Percentiles rank a stretch among this genome's conserved stretches.
phyloP scores from a whole-genome alignment of 2,113 vertebrate genomes.

The Caloenas nicobarica region DNA sequence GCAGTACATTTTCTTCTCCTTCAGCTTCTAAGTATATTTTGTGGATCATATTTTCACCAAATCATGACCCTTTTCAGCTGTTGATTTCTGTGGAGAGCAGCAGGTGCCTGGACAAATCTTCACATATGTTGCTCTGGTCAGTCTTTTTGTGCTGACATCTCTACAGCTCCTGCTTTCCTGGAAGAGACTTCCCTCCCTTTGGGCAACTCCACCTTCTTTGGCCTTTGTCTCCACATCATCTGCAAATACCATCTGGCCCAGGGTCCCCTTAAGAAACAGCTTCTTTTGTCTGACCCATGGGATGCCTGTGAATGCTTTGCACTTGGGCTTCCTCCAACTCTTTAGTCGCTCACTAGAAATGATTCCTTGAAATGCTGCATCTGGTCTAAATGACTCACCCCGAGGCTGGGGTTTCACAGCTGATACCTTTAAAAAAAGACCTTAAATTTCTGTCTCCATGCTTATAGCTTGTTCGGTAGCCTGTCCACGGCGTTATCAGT shows the following conservation, averaged over 20 bases:
- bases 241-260: not conserved
- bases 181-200: not conserved
- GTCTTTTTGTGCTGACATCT: not conserved
- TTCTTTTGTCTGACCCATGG: conserved; percentile 17
- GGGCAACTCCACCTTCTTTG: not conserved
- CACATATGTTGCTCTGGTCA: fast-evolving
- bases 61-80: not conserved
- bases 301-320: not conserved
- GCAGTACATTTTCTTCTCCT: not conserved
- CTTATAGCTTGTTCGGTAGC: not conserved
- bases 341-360: conserved; percentile 32
- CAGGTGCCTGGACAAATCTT: not conserved
- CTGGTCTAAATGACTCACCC: conserved; percentile 26
- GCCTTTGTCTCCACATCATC: not conserved
- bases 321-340: conserved; percentile 26
- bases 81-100: not conserved
- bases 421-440: conserved; percentile 23
- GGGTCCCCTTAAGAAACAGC: not conserved
- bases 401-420: conserved; percentile 23
- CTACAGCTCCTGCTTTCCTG: not conserved
- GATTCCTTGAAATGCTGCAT: conserved; percentile 28
- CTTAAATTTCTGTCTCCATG: not conserved
- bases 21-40: not conserved
- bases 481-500: not conserved
- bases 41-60: not conserved